Conservation (phyloP, 2,797 vertebrate genomes). For the Taenioides sp. region DNA sequence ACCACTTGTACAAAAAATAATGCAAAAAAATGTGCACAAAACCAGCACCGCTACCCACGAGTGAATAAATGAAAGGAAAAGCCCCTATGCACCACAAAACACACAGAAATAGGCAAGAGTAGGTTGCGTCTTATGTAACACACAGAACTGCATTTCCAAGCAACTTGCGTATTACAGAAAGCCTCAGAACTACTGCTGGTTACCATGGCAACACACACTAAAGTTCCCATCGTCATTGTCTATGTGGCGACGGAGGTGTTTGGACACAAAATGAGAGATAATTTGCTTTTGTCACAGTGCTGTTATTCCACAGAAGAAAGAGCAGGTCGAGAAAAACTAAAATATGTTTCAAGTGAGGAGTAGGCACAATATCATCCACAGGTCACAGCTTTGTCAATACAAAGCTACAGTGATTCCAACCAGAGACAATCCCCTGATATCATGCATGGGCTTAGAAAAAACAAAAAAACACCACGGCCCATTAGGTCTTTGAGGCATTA, state of each 20-base stretch:
- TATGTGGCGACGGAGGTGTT: slow-evolving; percentile 36
- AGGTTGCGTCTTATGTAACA: slow-evolving; percentile 66
- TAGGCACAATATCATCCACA: not conserved
- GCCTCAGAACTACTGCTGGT: slow-evolving; percentile 65
- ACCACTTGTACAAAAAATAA: slow-evolving; percentile 25
- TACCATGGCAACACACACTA: slow-evolving; percentile 63
- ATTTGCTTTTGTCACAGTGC: slow-evolving; percentile 35
- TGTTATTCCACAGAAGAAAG: slow-evolving; percentile 33
- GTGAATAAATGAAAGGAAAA: slow-evolving; percentile 76
- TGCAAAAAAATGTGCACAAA: slow-evolving; percentile 51
- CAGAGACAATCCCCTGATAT: not conserved
- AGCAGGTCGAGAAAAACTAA: slow-evolving; percentile 7
- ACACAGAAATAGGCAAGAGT: slow-evolving; percentile 24
- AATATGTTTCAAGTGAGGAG: slow-evolving; percentile 12
- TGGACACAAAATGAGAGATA: slow-evolving; percentile 38
- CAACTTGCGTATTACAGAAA: slow-evolving; percentile 64
- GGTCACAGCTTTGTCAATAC: not conserved
- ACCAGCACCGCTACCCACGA: slow-evolving; percentile 53
- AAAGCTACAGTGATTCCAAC: not conserved
- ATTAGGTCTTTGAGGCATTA: not conserved
- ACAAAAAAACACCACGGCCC: not conserved
- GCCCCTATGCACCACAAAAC: slow-evolving; percentile 42
- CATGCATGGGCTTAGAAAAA: not conserved
- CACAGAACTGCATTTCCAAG: slow-evolving; percentile 64
- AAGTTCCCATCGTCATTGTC: slow-evolving; percentile 51